Base-by-base conservation (phyloP, 2,888 invertebrate genomes). In the Pseudococcus viburni region DNA sequence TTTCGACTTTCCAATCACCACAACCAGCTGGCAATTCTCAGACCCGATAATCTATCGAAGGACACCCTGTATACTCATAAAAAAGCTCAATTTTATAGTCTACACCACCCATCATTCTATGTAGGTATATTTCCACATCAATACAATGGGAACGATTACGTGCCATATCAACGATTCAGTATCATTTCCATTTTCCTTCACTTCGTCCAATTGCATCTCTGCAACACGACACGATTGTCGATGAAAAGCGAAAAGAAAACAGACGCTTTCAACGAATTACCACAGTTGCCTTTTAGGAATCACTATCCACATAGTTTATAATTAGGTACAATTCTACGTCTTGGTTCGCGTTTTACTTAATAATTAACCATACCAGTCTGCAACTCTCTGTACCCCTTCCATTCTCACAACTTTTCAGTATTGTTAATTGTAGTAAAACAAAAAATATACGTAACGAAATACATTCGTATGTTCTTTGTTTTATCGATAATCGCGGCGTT, bases 331-430 rank as follows among this genome's bases (percentile, higher is more conserved):
- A 73, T 73, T 73, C 68, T 26, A 11, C 33, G 26, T 33, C 68
- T 73, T 26, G 68, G 26, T 73, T 73, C 68, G 68, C 68, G 68
- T 73, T 73, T 73, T 73, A 73, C 68, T 73, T 73, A 73, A 73
- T 73, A 73, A 73, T 73, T 73, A 73, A 73, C 68, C 26, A 73
- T 12, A 33, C 68, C 19, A 19, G 59, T 59, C n/a, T 19, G 19
- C 59, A n/a, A 59, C 19, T 59, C 59, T 12, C 51, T 15, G 59
- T 6, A 5, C 11, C 68, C 68, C 68, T 73, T 33, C 68, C 26
- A 33, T 33, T 4, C 33, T 26, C 33, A 9, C 68, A 26, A 12
- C 22, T 73, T 5, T 33, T 15, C 26, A 15, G 68, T 26, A 73
- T 73, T 73, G 68, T 73, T 73, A 33, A 73, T 73, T 73, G 68